Conservation (phyloP, 2,797 vertebrate genomes). For the Knipowitschia caucasica region DNA sequence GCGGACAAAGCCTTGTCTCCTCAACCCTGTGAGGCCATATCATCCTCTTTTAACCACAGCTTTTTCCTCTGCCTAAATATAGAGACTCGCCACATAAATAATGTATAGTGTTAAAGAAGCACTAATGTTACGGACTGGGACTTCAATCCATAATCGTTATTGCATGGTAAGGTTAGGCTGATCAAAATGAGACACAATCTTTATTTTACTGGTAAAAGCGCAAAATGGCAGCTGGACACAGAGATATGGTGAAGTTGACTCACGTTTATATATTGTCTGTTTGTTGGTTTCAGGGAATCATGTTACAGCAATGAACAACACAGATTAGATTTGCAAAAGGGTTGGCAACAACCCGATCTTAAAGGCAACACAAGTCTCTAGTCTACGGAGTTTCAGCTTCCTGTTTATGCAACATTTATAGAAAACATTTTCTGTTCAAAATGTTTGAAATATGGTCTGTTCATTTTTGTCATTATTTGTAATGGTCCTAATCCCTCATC, state of each 20-base stretch:
- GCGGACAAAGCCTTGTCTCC: not conserved
- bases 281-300: constrained; percentile 7
- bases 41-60: constrained; percentile 13
- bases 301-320: constrained; percentile 1
- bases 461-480: too few species aligned
- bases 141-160: constrained; percentile 45
- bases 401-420: too few species aligned
- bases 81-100: constrained; percentile 39
- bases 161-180: constrained; percentile 13
- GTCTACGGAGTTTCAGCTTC: too few species aligned
- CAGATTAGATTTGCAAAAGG: constrained; percentile 1
- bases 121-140: constrained; percentile 29
- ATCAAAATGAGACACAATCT: too few species aligned
- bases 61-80: constrained; percentile 25
- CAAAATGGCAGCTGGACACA: not conserved
- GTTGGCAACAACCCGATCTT: not conserved
- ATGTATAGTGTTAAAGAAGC: constrained; percentile 28
- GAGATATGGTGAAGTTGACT: not conserved
- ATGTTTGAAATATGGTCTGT: too few species aligned
- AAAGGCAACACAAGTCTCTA: too few species aligned
- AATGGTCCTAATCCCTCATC: too few species aligned
- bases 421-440: too few species aligned
- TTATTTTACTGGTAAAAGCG: not conserved
- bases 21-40: constrained; percentile 24
- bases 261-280: not conserved